Evolutionary conservation across 2,113 vertebrate genomes (phyloP), one percentile per base, ranked within the genome.

Genomic region (Mohoua ochrocephala): DNA sequence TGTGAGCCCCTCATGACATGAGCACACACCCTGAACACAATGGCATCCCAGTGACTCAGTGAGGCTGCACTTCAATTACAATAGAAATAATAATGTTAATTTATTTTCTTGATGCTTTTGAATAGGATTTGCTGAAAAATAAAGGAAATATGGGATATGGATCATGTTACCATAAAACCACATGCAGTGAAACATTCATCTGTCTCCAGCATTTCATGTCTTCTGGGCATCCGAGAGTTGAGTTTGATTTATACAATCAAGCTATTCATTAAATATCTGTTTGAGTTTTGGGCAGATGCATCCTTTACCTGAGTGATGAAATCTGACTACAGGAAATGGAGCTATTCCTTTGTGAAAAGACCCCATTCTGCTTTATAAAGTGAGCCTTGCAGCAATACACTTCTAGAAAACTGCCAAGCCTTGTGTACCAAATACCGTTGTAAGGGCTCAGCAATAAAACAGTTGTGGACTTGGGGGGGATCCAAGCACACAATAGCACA

Each of bases 251-350:
- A 91, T 84, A 98, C 97, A 98, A 97, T 97, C 79, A 81, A 89
- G 85, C 82, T 93, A 96, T 98, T 98, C 97, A 98, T 96, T 94
- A 91, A 84, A 30, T 52, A 95, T 90, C 91, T 97, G 93, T 96
- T 94, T 84, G 89, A 92, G 76, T 92, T 92, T 88, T 33, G 90
- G 95, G 97, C 94, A 97, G 41, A 92, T 89, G 89, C 88, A 93
- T 87, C 96, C 90, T 94, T 94, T 95, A 98, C 97, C 97, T 97
- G 97, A 94, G 96, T 96, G 96, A 98, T 88, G 91, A 94, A 97
- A 91, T 94, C 95, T 96, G 97, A 95, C 92, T 63, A 84, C 80
- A 70, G 94, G 95, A 96, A 97, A 97, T 52, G 13, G 68, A 86
- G 80, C 74, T 80, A 84, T 70, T 97, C 80, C 89, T 89, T 70